These are phyloP conservation scores for Drosophila leontia DNA, from an alignment of 1,140 invertebrate species.

Conservation along the genomic window DNA sequence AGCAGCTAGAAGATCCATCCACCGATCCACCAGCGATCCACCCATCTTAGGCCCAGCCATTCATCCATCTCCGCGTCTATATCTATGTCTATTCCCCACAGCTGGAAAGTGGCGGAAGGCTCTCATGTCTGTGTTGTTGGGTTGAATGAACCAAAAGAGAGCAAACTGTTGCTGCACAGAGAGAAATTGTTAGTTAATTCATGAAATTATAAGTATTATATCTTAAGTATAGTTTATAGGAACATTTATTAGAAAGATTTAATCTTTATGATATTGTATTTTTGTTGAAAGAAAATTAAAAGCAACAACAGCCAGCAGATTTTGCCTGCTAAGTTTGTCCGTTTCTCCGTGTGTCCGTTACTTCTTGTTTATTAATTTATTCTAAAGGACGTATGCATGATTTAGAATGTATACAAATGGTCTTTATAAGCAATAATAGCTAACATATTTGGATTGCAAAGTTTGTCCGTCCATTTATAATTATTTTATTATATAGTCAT, in stretches of 20 bases:
- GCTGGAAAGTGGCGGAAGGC: slow-evolving; percentile 32
- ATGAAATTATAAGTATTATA: no score
- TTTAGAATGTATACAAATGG: no score
- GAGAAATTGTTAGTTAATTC: not conserved
- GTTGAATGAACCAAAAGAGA: slow-evolving; percentile 79
- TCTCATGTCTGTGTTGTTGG: slow-evolving; percentile 47
- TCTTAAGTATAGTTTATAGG: no score
- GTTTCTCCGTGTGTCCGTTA: no score
- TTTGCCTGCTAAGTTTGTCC: not conserved
- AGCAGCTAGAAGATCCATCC: slow-evolving; percentile 66
- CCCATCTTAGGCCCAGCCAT: slow-evolving; percentile 44
- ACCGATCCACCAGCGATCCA: slow-evolving; percentile 42
- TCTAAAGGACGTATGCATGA: no score
- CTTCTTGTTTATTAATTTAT: no score
- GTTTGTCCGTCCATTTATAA: no score
- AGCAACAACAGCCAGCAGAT: not conserved
- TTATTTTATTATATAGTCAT: no score
- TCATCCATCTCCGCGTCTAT: slow-evolving; percentile 53
- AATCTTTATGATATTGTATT: not conserved
- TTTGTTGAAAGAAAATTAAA: not conserved
- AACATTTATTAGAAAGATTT: not conserved
- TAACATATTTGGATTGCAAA: no score
- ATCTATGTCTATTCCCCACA: slow-evolving; percentile 43
- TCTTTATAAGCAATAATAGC: no score
- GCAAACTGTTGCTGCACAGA: slow-evolving; percentile 55